Conservation (phyloP, 2,113 vertebrate species). For the Electrona antarctica region DNA sequence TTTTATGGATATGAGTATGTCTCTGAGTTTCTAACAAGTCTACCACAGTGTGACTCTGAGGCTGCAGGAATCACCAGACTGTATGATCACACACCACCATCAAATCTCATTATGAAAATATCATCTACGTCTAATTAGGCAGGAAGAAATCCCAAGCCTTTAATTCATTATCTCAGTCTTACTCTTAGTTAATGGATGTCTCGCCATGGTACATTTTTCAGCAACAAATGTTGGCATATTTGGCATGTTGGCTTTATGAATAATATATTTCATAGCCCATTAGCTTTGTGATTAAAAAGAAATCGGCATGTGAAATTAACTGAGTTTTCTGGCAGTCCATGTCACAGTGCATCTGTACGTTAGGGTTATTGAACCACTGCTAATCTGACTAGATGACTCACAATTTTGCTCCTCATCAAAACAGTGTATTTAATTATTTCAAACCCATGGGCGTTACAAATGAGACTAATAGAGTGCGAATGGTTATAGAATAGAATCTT, state of each 20-base stretch:
- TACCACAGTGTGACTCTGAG: no score
- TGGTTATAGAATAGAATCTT: conserved; percentile 2
- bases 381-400: conserved; percentile 29
- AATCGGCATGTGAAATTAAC: conserved; percentile 48
- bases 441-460: conserved; percentile 15
- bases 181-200: conserved; percentile 37
- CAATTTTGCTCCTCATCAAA: conserved; percentile 12
- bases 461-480: conserved; percentile 11
- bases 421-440: not conserved
- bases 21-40: no score
- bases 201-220: conserved; percentile 46
- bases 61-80: no score
- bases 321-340: conserved; percentile 37
- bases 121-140: not conserved
- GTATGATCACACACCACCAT: not conserved
- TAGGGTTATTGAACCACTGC: conserved; percentile 25
- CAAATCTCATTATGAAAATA: not conserved
- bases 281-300: conserved; percentile 24
- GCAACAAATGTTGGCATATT: conserved; percentile 35
- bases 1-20: no score
- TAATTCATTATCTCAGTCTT: not conserved
- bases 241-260: conserved; percentile 53
- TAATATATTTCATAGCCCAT: conserved; percentile 61
- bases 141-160: not conserved
- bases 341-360: conserved; percentile 13